These are phyloP conservation scores for Hypercompe scribonia DNA, from an alignment of 2,888 invertebrate species.

Conservation along the genomic window DNA sequence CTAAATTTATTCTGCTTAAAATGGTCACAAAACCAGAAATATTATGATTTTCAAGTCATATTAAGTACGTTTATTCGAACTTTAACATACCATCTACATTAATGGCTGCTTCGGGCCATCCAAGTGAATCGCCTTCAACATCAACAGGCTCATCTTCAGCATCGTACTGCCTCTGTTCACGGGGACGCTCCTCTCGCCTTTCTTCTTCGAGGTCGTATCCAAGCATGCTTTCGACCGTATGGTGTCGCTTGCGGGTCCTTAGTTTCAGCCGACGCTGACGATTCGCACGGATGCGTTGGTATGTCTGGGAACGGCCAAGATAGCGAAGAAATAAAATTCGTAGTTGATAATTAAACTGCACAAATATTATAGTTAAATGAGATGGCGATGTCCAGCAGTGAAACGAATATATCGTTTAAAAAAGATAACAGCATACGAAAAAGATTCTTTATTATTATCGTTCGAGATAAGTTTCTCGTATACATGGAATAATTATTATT, in stretches of 20 bases:
- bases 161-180: constrained; percentile 74
- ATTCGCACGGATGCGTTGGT: constrained; percentile 83
- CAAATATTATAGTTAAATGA: too few species aligned
- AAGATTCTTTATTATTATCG: background rate
- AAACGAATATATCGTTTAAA: background rate
- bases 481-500: background rate
- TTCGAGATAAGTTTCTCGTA: background rate
- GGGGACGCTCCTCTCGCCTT: constrained; percentile 78
- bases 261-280: constrained; percentile 82
- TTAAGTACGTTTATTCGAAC: background rate
- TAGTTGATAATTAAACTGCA: background rate
- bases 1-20: too few species aligned
- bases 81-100: constrained; percentile 72
- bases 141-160: constrained; percentile 84
- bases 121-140: constrained; percentile 83
- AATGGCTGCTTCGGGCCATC: constrained; percentile 82
- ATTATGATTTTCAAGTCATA: background rate
- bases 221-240: constrained; percentile 85
- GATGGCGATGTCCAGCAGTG: background rate
- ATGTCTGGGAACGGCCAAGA: constrained; percentile 66
- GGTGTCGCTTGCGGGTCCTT: constrained; percentile 84
- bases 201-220: constrained; percentile 83
- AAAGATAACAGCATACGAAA: background rate
- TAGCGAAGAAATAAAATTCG: background rate
- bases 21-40: background rate